Base-by-base conservation (phyloP, 2,888 invertebrate species). In the Andrena marginata region DNA sequence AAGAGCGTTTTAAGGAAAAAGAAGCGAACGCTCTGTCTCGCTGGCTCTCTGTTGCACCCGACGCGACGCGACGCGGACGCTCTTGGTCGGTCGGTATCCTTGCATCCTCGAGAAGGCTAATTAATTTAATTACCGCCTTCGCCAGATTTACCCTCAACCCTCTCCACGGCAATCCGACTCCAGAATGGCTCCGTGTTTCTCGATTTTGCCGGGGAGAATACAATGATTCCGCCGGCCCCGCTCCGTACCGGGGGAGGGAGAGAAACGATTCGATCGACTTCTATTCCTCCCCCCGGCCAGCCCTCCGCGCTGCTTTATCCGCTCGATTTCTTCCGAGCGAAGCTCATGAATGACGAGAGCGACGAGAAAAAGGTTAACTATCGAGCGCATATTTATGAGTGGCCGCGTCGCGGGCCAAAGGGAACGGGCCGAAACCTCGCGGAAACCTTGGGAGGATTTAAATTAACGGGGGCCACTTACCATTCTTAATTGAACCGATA, bases 51-150 rank as follows among this genome's bases (percentile, higher is more conserved):
- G 70, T 62, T 70, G 72, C 63, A 35, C 71, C 56, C 16, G 71
- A 54, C 51, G 42, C 42, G 42, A 42, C 13, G 42, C 42, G 42
- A 42, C 42, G 42, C 42, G 42, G 42, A 42, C 42, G 67, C 75
- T 77, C 80, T 74, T 78, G 64, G 78, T 76, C 78, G 83, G 82
- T 76, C 73, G 85, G 87, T 78, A 85, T 90, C 90, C 91, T 91
- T 90, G 91, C 92, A 90, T 92, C 90, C 89, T 91, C 89, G 87
- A 91, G 92, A 89, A 91, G 91, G 91, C 92, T 93, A 93, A 93
- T 93, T 93, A 93, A 93, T 93, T 93, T 92, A 92, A 93, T 93
- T 93, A 93, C 92, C 91, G 89, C 89, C 90, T 89, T 86, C 86
- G 81, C 88, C 90, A 90, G 91, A 92, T 92, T 92, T 90, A 81